Conservation (phyloP, 2,113 vertebrate genomes). For the Hypocryptadius cinnamomeus region DNA sequence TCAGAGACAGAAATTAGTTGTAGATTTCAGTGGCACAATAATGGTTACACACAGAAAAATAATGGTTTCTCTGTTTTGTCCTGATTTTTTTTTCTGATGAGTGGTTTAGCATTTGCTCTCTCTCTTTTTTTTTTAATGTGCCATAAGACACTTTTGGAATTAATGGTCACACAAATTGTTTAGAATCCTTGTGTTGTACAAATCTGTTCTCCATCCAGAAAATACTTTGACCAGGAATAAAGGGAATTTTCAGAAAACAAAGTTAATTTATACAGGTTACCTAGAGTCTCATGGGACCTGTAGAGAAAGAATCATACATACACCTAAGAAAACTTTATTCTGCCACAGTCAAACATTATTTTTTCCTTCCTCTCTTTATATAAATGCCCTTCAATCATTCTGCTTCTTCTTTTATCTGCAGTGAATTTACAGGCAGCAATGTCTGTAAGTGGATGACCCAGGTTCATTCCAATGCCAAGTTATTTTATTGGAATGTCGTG, state of each 20-base stretch:
- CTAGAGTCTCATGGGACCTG: not conserved
- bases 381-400: not conserved
- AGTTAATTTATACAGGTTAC: not conserved
- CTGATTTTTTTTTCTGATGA: not conserved
- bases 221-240: not conserved
- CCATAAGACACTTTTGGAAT: not conserved
- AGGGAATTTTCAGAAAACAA: not conserved
- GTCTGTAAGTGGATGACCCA: not conserved
- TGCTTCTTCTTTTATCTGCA: not conserved
- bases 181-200: not conserved
- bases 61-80: not conserved
- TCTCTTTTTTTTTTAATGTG: not conserved
- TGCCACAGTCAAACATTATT: not conserved
- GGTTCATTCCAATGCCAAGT: not conserved
- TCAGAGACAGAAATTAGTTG: not conserved
- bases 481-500: not conserved
- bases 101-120: fast-evolving
- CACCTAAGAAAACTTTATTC: not conserved
- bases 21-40: not conserved
- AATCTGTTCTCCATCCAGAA: not conserved
- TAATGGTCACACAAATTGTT: not conserved
- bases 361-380: not conserved
- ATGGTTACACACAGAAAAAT: not conserved
- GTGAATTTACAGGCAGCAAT: not conserved
- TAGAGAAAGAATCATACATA: not conserved